Base-by-base conservation (phyloP, 2,888 invertebrate species). In the Heliothis peltigera region DNA sequence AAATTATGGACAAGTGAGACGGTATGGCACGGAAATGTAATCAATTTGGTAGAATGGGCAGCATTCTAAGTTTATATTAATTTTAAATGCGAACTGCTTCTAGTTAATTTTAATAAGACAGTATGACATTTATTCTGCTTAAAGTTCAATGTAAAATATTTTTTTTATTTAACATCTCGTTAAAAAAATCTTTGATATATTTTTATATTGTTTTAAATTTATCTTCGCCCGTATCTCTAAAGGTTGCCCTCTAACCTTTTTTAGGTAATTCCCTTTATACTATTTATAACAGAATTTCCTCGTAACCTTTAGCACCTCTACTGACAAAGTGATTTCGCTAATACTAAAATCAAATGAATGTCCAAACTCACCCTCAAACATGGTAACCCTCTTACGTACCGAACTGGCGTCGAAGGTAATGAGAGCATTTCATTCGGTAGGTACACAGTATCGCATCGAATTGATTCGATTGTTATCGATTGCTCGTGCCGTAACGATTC, bases 401-500 rank as follows among this genome's bases (percentile, higher is more conserved):
- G 59, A 69, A 35, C 68, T 60, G 67, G 70, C 74, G 76, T 69
- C 69, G 80, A 71, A 75, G 73, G 81, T 79, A 80, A 80, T 67
- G 70, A 73, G 70, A 79, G 64, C 74, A 80, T 79, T 81, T 79
- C 66, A 80, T 80, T 79, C 64, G 64, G 62, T 69, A 71, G 69
- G 59, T 70, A 81, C 69, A 76, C 79, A 81, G 69, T 74, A 66
- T 71, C 71, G 76, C 52, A 71, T 79, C 60, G 71, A 72, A 57
- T 64, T 73, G 71, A 81, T 79, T 79, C 77, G 73, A 79, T 79
- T 79, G 70, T 79, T 79, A 81, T 79, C 63, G 77, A 81, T 70
- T 69, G 56, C 49, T 35, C 47, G 60, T 35, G 68, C 55, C 57
- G 58, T 47, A 54, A 61, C 49, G 62, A 69, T 64, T 57, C 56